Conservation (phyloP, 2,888 invertebrate genomes). For the Epirrhoe tristata region DNA sequence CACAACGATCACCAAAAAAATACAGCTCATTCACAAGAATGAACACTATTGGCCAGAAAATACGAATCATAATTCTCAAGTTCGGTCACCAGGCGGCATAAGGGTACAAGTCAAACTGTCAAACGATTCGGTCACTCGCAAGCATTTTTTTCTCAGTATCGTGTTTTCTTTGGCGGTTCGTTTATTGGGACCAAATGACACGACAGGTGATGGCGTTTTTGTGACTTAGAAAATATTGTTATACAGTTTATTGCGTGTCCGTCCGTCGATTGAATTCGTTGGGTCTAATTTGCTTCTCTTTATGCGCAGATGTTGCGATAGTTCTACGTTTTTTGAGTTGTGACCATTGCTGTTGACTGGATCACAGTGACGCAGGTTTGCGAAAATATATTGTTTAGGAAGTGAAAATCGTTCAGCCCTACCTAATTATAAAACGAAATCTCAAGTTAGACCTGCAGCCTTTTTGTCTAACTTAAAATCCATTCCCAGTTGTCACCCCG, state of each 20-base stretch:
- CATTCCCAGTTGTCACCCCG: too few species aligned
- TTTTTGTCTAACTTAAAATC: too few species aligned
- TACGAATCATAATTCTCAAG: conserved; percentile 43
- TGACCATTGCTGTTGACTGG: neutral
- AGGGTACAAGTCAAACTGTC: conserved; percentile 60
- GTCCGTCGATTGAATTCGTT: conserved; percentile 59
- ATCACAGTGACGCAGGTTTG: neutral
- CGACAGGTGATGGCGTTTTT: conserved; percentile 83
- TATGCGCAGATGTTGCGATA: conserved; percentile 72
- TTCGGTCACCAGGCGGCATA: conserved; percentile 36
- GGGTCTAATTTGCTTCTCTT: conserved; percentile 72
- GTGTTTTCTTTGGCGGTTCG: conserved; percentile 81
- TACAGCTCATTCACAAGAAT: conserved; percentile 44
- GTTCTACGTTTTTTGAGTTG: conserved; percentile 15
- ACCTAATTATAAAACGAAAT: too few species aligned
- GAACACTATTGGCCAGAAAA: conserved; percentile 12
- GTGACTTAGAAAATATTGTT: conserved; percentile 74
- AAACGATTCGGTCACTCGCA: conserved; percentile 76
- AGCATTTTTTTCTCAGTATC: conserved; percentile 71
- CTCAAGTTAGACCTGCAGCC: too few species aligned
- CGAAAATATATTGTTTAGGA: neutral
- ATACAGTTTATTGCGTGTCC: conserved; percentile 82
- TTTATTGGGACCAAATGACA: conserved; percentile 84
- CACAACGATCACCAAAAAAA: conserved; percentile 75
- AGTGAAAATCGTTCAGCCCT: too few species aligned